Evolutionary conservation across 2,888 invertebrate species (phyloP), one percentile per base, ranked within the genome.

Genomic region (Trichopoda pennipes): DNA sequence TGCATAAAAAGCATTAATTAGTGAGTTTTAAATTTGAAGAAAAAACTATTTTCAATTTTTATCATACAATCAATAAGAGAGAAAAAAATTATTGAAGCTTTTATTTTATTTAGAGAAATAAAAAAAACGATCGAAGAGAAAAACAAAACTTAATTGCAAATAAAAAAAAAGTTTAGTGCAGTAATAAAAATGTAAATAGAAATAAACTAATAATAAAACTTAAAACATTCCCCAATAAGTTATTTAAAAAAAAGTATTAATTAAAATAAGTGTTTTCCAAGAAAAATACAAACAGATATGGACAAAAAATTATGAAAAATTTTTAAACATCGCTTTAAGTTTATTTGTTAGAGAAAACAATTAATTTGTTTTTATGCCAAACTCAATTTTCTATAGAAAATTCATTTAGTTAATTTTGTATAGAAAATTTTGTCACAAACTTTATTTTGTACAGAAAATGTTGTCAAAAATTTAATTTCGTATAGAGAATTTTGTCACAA

Each of bases 1-100:
- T 90, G 90, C 90, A 89, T 72, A 89, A 90, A 90, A 91, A 90
- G 90, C 90, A 89, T 89, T 90, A 88, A 90, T 91, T 91, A 91
- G 91, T 91, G 90, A 88, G 86, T 87, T 87, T 86, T 86, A 83
- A 85, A 75, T 85, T 85, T 70, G 76, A 80, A 82, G 79, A 80
- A 77, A 73, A 38, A 51, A 21, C 38, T 12, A 38, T 38, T 12
- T 38, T 51, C 68, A 75, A 72, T 53, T 70, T 84, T 75, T 72
- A 42, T 47, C 61, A 75, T 66, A 72, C 64, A 74, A 70, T 74
- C 66, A 78, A 69, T 77, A 63, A 78, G 44, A 77, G 72, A 69
- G 49, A 47, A 75, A 83, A n/a, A 38, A 56, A 81, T 64, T 69
- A 75, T 69, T 74, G 81, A 82, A 82, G 75, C 64, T 66, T 75